phyloP scores from a whole-genome alignment of 2,797 vertebrate species.

The Acanthis flammea region DNA sequence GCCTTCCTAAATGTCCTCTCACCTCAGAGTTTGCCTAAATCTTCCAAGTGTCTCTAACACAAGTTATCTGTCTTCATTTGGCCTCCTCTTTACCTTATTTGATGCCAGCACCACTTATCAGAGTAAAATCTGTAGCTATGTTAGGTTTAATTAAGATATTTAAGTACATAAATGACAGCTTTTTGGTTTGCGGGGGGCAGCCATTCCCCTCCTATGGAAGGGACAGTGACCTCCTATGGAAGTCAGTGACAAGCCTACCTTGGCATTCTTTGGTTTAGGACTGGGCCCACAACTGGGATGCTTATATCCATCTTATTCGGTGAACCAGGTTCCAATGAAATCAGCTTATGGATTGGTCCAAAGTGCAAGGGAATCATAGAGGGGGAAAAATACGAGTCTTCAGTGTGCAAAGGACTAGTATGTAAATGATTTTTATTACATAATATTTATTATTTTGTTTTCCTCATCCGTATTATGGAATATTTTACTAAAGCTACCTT shows the following conservation, averaged over 20 bases:
- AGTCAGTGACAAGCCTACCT: not conserved
- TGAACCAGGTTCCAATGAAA: not conserved
- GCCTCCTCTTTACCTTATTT: not conserved
- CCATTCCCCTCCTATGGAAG: not conserved
- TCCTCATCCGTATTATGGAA: not conserved
- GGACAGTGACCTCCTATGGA: not conserved
- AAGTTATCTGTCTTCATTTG: not conserved
- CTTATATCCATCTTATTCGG: not conserved
- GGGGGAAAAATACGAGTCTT: not conserved
- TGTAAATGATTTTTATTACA: not conserved
- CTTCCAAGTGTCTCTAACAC: not conserved
- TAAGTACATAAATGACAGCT: not conserved
- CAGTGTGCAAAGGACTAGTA: not conserved
- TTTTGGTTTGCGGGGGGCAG: rapidly evolving
- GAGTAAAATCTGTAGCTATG: not conserved
- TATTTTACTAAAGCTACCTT: not conserved
- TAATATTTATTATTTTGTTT: not conserved
- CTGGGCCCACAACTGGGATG: rapidly evolving
- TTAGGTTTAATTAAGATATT: not conserved
- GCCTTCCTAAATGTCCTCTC: not conserved
- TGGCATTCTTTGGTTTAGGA: not conserved
- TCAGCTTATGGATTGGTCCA: not conserved
- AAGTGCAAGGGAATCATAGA: not conserved
- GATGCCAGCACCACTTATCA: not conserved
- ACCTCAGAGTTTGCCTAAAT: not conserved